Conservation (phyloP, 2,797 vertebrate species). For the Bryconaethiops microstoma region DNA sequence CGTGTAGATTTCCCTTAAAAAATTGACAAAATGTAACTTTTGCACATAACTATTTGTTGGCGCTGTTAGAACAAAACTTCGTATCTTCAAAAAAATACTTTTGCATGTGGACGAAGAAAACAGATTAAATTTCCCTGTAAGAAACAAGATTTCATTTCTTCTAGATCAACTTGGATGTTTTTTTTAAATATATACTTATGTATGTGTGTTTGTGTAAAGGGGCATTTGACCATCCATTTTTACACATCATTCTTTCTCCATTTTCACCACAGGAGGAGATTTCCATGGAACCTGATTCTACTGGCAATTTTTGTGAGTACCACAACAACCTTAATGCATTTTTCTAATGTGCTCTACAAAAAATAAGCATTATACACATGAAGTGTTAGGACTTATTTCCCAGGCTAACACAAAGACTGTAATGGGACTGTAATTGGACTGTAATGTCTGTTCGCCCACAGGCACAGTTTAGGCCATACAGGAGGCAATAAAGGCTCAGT, state of each 20-base stretch:
- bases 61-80: no score
- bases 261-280: constrained; percentile 81
- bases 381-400: neutral
- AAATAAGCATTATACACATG: neutral
- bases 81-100: no score
- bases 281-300: constrained; percentile 94
- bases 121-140: no score
- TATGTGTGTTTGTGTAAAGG: no score
- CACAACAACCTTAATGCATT: neutral
- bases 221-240: constrained; percentile 7
- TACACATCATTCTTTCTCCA: neutral
- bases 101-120: no score
- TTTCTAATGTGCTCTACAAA: neutral
- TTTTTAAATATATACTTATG: no score
- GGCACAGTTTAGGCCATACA: neutral
- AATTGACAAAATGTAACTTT: no score
- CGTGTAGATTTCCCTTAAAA: no score
- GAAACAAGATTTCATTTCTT: no score
- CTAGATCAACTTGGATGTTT: no score
- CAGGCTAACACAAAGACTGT: no score
- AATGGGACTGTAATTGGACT: neutral
- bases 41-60: no score
- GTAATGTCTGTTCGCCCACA: neutral
- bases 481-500: neutral
- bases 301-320: constrained; percentile 91